Conservation (phyloP, 2,113 vertebrate species). For the Barbus barbus region DNA sequence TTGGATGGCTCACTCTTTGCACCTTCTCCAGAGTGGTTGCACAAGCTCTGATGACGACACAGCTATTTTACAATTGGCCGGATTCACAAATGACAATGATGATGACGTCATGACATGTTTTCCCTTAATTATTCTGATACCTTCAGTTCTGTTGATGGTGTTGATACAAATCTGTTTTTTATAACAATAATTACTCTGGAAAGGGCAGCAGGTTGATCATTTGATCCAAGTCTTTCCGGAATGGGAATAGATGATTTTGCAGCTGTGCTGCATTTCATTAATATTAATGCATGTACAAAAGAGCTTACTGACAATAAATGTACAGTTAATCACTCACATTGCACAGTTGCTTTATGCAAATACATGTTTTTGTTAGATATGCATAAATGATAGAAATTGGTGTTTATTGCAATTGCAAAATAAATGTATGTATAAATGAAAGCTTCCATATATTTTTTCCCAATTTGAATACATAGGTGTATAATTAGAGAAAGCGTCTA, state of each 20-base stretch:
- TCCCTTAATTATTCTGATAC: too few species aligned
- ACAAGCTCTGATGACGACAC: too few species aligned
- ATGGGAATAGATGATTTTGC: not conserved
- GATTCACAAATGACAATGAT: too few species aligned
- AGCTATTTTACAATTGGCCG: too few species aligned
- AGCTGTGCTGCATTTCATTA: not conserved
- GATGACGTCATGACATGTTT: too few species aligned
- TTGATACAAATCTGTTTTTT: too few species aligned
- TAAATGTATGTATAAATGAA: not conserved
- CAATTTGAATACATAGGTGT: not conserved
- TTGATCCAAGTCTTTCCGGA: not conserved
- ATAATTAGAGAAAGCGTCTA: too few species aligned
- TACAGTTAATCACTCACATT: too few species aligned
- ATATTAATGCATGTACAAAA: too few species aligned
- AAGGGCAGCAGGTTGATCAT: not conserved
- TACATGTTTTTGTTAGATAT: not conserved
- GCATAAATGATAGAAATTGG: not conserved
- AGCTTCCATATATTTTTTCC: not conserved
- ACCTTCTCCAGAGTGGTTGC: too few species aligned
- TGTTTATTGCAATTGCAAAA: not conserved
- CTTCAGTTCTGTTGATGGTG: too few species aligned
- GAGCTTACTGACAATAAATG: not conserved
- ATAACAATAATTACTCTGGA: not conserved
- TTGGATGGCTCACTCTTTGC: too few species aligned
- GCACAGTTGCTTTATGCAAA: not conserved